phyloP scores from a whole-genome alignment of 1,140 invertebrate species.

The Venturia canescens region DNA sequence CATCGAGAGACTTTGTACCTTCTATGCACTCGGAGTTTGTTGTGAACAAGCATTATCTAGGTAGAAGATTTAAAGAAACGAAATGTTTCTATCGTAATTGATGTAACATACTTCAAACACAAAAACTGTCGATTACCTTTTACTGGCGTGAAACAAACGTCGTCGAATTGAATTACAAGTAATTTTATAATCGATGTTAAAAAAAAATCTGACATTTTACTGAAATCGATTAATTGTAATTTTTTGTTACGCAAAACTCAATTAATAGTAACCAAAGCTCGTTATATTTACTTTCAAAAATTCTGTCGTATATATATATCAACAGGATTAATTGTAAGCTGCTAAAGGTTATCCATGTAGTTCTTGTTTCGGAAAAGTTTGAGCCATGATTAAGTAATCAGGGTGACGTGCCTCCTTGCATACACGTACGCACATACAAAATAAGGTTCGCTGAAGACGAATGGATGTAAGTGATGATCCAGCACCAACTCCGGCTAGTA shows the following conservation, averaged over 20 bases:
- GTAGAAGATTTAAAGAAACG: conserved; percentile 49
- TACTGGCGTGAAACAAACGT: too few relatives aligned
- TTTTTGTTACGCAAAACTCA: too few relatives aligned
- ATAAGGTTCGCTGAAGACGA: background rate
- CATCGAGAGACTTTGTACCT: conserved; percentile 48
- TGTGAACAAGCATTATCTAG: conserved; percentile 53
- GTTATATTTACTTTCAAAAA: too few relatives aligned
- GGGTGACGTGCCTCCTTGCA: background rate
- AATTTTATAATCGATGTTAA: too few relatives aligned
- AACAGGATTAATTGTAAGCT: too few relatives aligned
- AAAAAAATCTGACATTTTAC: too few relatives aligned
- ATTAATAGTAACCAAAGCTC: too few relatives aligned
- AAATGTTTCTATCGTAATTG: background rate
- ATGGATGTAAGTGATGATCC: background rate
- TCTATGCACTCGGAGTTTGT: conserved; percentile 45
- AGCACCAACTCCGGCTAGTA: background rate
- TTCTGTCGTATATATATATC: too few relatives aligned
- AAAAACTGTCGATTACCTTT: background rate
- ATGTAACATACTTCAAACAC: too few relatives aligned
- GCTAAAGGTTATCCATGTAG: too few relatives aligned
- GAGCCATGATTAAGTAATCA: background rate
- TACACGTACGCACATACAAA: background rate
- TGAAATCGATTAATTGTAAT: too few relatives aligned
- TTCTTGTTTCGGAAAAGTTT: background rate
- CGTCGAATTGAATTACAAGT: too few relatives aligned